Conservation (phyloP, 2,113 vertebrate species). For the Zapus hudsonius region DNA sequence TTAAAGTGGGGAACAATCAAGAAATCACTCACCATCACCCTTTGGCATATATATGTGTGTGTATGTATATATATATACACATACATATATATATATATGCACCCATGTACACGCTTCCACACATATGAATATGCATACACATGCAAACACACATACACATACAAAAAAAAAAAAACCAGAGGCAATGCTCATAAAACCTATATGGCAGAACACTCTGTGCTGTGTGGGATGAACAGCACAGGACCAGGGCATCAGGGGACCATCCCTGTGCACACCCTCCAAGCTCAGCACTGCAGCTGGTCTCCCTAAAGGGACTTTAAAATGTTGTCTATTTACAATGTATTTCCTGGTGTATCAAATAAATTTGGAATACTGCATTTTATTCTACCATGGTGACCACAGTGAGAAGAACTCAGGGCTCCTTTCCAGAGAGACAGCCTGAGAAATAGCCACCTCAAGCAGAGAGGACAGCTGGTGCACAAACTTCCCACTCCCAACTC, state of each 20-base stretch:
- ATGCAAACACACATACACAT: no score
- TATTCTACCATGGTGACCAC: not conserved
- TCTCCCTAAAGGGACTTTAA: not conserved
- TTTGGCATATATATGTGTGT: no score
- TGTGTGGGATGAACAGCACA: accelerated
- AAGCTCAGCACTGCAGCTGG: not conserved
- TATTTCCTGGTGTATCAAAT: not conserved
- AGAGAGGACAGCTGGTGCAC: not conserved
- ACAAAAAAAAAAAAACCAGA: not conserved
- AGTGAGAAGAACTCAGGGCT: not conserved
- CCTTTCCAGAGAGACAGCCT: not conserved
- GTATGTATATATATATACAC: no score
- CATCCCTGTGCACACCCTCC: not conserved
- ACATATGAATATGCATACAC: no score
- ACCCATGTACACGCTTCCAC: no score
- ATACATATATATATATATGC: no score
- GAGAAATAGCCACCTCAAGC: not conserved
- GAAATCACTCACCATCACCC: no score
- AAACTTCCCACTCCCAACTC: not conserved
- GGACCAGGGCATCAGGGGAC: no score
- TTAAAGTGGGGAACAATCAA: no score
- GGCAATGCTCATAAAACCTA: not conserved
- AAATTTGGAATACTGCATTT: not conserved
- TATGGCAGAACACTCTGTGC: not conserved
- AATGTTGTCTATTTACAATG: not conserved